Evolutionary conservation across 1,140 invertebrate genomes (phyloP), one percentile per base, ranked within the genome.

Genomic region (Centruroides sculpturatus): DNA sequence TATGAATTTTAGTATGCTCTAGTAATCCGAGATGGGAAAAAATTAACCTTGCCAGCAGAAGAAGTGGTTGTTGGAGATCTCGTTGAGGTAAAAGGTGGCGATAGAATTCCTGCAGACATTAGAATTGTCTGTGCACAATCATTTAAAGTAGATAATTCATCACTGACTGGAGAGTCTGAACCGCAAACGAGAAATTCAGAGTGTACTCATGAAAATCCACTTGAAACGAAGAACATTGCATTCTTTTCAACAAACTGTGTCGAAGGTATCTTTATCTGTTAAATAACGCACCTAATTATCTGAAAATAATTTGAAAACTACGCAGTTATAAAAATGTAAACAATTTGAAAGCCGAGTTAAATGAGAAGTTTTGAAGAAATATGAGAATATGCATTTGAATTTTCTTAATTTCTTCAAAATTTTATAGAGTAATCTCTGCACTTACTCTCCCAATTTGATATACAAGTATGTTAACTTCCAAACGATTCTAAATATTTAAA

Each of bases 11-110:
- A 41, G 41, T 95, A 92, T 76, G 94, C 94, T 13, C 87, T 89
- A 60, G 93, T 95, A 56, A 82, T 98, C 67, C 82, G 96, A 66
- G 89, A 94, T 76, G 94, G 94, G 63, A 85, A 94, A 73, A 95
- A 94, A 72, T 74, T 89, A 60, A 93, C 89, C 57, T 76, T 96
- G 55, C 82, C 85, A 55, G 90, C 90, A 65, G 90, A 94, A 64
- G 71, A 75, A 64, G 66, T 72, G 59, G 63, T 87, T 0, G 67
- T 87, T 12, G 89, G 89, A 34, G 89, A 92, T 71, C 74, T 92
- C 51, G 83, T 92, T 0, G 85, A 89, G 69, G 83, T 92, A 66
- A 82, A 80, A 66, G 82, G 84, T 64, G 89, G 89, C 11, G 87
- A 92, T 71, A 78, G 87, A 57, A 81, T 92, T 35, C 89, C 89